Percentiles rank a stretch among this genome's conserved stretches.
Evolutionary conservation across 1,140 invertebrate species (phyloP).

Genomic region (Drosophila prosaltans): DNA sequence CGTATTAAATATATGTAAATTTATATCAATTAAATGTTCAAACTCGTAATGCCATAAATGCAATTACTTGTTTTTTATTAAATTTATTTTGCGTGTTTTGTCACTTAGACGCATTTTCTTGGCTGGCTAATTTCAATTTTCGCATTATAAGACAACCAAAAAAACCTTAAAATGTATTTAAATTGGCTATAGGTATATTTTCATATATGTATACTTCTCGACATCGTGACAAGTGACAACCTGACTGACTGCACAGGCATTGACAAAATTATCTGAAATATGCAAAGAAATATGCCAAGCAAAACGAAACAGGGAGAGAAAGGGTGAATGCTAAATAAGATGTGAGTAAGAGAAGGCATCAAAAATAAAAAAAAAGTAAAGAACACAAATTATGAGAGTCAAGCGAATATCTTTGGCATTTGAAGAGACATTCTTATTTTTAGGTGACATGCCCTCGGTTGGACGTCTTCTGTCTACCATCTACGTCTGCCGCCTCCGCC

Average conservation of each 20-base stretch:
- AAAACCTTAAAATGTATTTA: too few species aligned
- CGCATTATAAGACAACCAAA: too few species aligned
- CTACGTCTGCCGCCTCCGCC: constrained; percentile 41
- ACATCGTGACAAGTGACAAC: constrained; percentile 81
- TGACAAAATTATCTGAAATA: constrained; percentile 83
- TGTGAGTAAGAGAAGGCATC: constrained; percentile 31
- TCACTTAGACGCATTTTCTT: constrained; percentile 57
- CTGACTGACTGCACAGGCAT: constrained; percentile 82
- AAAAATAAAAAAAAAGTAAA: neutral
- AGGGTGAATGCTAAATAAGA: constrained; percentile 1
- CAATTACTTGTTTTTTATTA: constrained; percentile 33
- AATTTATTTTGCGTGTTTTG: constrained; percentile 44
- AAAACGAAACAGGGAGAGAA: constrained; percentile 6
- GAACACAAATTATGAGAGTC: constrained; percentile 42
- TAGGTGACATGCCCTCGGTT: constrained; percentile 82
- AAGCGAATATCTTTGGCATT: constrained; percentile 73
- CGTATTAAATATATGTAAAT: constrained; percentile 8
- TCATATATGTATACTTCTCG: constrained; percentile 27
- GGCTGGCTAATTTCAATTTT: constrained; percentile 72
- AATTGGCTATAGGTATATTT: neutral
- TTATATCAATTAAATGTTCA: constrained; percentile 2
- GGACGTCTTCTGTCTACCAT: constrained; percentile 61
- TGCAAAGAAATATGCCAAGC: constrained; percentile 73
- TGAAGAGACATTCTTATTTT: constrained; percentile 82
- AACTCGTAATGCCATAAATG: neutral